Conservation (phyloP, 2,888 invertebrate species). For the Trissoscelio sp. region DNA sequence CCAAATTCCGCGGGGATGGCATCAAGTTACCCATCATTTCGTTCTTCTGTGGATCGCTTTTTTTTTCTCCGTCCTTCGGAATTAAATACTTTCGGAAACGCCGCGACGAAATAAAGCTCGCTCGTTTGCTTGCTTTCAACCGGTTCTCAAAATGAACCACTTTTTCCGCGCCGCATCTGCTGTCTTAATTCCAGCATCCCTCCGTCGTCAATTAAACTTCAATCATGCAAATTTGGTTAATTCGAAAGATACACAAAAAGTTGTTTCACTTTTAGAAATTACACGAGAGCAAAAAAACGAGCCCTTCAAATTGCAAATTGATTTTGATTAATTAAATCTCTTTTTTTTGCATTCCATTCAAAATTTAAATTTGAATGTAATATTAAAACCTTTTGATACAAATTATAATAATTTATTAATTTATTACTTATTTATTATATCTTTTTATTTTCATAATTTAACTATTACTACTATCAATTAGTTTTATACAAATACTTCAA, state of each 20-base stretch:
- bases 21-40: constrained; percentile 18
- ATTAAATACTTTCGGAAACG: constrained; percentile 31
- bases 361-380: too few species aligned
- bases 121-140: background rate
- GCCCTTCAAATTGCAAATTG: too few species aligned
- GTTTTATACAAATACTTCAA: too few species aligned
- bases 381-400: too few species aligned
- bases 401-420: too few species aligned
- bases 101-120: constrained; percentile 12
- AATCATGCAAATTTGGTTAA: constrained; percentile 30
- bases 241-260: background rate
- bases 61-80: constrained; percentile 16
- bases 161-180: constrained; percentile 8
- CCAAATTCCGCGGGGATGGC: constrained; percentile 23
- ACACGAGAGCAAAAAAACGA: too few species aligned
- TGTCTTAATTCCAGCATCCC: constrained; percentile 10
- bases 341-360: too few species aligned
- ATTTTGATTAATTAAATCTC: background rate
- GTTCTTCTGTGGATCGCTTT: background rate
- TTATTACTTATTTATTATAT: too few species aligned
- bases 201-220: constrained; percentile 25
- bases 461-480: too few species aligned
- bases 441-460: too few species aligned
- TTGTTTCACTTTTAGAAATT: background rate
- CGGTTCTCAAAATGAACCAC: background rate